Conservation (phyloP, 2,888 invertebrate species). For the Cepaea hortensis region DNA sequence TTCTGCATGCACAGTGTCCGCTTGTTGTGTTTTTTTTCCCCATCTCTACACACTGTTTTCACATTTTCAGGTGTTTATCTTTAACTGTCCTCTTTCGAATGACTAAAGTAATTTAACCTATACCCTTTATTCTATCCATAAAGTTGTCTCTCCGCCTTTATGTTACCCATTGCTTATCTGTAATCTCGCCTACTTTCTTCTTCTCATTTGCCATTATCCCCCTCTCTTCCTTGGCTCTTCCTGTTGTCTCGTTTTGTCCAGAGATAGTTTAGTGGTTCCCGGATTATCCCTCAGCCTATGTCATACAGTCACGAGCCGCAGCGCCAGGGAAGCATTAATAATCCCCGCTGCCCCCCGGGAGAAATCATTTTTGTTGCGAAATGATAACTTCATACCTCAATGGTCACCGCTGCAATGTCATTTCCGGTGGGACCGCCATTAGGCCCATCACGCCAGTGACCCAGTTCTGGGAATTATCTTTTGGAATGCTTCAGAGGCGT, state of each 20-base stretch:
- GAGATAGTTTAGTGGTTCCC: too few species aligned
- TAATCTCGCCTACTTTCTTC: not conserved
- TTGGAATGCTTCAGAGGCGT: not conserved
- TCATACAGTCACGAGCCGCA: not conserved
- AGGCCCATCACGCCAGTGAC: not conserved
- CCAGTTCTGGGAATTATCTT: constrained; percentile 13
- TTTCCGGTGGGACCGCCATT: constrained; percentile 30
- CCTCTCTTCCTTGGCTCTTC: not conserved
- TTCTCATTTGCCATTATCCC: not conserved
- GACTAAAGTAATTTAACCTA: too few species aligned
- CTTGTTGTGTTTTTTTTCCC: too few species aligned
- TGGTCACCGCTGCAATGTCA: constrained; percentile 23
- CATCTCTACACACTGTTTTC: too few species aligned
- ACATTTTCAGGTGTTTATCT: too few species aligned
- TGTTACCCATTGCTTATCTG: too few species aligned
- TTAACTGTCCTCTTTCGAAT: too few species aligned
- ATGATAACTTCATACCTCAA: constrained; percentile 28
- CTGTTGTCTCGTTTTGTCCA: not conserved
- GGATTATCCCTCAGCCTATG: not conserved
- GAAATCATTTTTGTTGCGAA: constrained; percentile 24
- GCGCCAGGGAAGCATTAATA: not conserved
- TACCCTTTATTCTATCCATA: too few species aligned
- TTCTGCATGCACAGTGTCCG: too few species aligned
- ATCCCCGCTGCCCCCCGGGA: not conserved
- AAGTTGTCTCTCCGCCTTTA: too few species aligned